Base-by-base conservation (phyloP, 2,888 invertebrate genomes). In the Eudemis profundana region DNA sequence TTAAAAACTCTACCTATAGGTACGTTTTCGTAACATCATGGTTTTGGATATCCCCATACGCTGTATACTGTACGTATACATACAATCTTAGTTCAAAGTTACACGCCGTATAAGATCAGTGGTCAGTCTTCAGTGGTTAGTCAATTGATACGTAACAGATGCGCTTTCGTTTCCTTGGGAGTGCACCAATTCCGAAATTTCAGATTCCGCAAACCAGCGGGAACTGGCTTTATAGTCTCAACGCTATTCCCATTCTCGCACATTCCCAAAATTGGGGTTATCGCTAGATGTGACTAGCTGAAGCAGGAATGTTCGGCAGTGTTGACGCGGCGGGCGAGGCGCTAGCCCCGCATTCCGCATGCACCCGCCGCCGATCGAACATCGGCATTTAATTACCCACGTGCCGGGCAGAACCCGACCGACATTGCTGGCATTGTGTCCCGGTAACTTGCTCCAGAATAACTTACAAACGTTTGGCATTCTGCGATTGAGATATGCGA, bases 371-470 rank as follows among this genome's bases (percentile, higher is more conserved):
- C 72, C 77, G 76, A 77, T 79, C 79, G 78, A 81, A 77, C 86
- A 82, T 82, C 76, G 91, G 90, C 87, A 92, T 92, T 91, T 92
- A 92, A 91, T 92, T 92, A 92, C 85, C 87, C 89, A 86, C 90
- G 88, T 88, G 84, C 90, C 87, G 74, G 71, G 27, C 77, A 77
- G 80, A 74, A 61, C 76, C 78, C 79, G 77, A 72, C 75, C 82
- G 74, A 77, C 84, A 91, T 91, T 77, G 77, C 81, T 78, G 75
- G 78, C 82, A 90, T 92, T 86, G 84, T 87, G 74, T 72, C 77
- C 69, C 78, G 79, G 77, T 83, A 82, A 82, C 78, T 84, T 83
- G 76, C 64, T 50, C 56, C 42, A 81, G 73, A 83, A 87, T 87
- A 83, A 82, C 82, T 86, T 83, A 72, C 76, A 74, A 79, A 84